These are phyloP conservation scores for Paratrypauchen microcephalus DNA, from an alignment of 2,797 vertebrate species.

Conservation along the genomic window DNA sequence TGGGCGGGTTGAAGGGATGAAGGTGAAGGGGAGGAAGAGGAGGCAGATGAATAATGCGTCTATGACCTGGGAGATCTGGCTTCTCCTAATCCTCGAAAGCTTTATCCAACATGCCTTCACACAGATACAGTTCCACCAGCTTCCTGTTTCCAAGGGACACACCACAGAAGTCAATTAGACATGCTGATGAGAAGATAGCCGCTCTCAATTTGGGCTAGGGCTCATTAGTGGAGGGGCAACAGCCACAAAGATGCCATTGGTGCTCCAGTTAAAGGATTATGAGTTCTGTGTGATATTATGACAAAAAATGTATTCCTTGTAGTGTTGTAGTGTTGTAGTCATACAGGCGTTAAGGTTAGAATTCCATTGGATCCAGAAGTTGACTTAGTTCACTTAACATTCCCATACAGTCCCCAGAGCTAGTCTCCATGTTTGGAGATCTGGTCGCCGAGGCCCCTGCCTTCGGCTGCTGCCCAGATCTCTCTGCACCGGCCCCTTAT, in stretches of 20 bases:
- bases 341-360: no score
- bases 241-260: conserved; percentile 33
- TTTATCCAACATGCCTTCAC: conserved; percentile 63
- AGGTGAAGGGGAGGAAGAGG: conserved; percentile 59
- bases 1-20: conserved; percentile 57
- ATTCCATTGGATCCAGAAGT: no score
- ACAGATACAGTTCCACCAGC: conserved; percentile 50
- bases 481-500: no score
- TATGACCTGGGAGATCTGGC: conserved; percentile 65
- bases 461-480: no score
- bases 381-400: no score
- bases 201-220: conserved; percentile 58
- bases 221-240: conserved; percentile 46
- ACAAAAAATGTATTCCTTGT: neutral
- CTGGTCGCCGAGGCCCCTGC: no score
- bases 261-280: conserved; percentile 12
- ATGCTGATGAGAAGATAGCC: conserved; percentile 57
- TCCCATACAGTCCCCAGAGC: no score
- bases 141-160: conserved; percentile 54
- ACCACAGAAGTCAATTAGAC: conserved; percentile 56
- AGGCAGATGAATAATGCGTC: conserved; percentile 73
- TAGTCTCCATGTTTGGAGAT: no score
- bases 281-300: neutral
- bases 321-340: no score
- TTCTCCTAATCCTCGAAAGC: conserved; percentile 66